Evolutionary conservation across 2,113 vertebrate species (phyloP).

Genomic region (Hepsetus odoe): DNA sequence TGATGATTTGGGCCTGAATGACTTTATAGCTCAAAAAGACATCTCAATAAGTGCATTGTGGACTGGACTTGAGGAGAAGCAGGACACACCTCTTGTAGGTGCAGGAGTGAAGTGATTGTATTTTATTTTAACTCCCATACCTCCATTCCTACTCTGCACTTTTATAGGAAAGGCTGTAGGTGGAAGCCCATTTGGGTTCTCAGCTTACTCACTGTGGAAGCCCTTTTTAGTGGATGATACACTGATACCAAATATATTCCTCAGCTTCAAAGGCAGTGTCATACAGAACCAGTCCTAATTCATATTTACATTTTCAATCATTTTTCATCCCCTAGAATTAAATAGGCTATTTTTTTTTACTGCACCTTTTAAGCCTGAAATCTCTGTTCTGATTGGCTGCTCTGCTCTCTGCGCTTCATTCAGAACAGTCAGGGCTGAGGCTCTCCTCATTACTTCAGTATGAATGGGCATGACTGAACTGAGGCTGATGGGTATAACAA

Average conservation of each 20-base stretch:
- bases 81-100: not conserved
- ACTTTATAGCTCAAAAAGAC: constrained; percentile 60
- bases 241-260: not conserved
- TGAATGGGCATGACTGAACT: no score
- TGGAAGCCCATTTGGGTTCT: not conserved
- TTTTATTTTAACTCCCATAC: not conserved
- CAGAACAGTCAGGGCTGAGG: no score
- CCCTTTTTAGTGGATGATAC: not conserved
- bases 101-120: not conserved
- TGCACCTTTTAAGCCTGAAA: no score
- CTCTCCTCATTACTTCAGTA: no score
- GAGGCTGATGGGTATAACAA: no score
- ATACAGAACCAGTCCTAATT: no score
- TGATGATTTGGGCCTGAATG: constrained; percentile 60
- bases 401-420: no score
- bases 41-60: constrained; percentile 53
- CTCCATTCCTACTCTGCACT: not conserved
- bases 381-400: no score
- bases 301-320: no score
- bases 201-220: not conserved
- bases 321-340: no score
- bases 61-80: constrained; percentile 34
- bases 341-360: no score
- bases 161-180: not conserved
- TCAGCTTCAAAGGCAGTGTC: not conserved